Evolutionary conservation across 2,888 invertebrate species (phyloP).

Genomic region (Rhogogaster chlorosoma): DNA sequence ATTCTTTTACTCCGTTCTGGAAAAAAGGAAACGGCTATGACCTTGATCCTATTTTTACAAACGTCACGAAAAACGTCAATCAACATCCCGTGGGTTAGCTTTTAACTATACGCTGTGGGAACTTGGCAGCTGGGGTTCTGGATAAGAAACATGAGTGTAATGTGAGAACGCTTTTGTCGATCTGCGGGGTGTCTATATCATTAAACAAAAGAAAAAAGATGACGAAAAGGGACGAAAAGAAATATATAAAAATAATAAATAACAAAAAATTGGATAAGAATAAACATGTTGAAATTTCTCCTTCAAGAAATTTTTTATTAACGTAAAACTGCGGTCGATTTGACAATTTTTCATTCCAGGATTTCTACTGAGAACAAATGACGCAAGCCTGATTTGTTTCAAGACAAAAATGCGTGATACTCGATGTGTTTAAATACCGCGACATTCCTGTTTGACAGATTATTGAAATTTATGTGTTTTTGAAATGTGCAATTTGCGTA

Average conservation of each 20-base stretch:
- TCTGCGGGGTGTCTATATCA: background rate
- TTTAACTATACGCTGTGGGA: slow-evolving; percentile 12
- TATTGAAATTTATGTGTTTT: background rate
- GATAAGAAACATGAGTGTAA: slow-evolving; percentile 9
- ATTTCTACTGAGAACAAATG: background rate
- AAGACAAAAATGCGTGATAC: background rate
- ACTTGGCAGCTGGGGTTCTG: background rate
- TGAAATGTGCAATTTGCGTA: background rate
- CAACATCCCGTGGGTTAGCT: slow-evolving; percentile 14
- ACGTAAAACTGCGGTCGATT: background rate
- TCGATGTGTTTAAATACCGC: background rate
- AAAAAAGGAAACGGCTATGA: background rate
- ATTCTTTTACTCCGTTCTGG: background rate
- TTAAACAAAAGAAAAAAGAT: background rate
- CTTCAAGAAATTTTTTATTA: background rate
- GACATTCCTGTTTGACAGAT: background rate
- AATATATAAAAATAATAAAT: background rate
- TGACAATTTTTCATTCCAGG: background rate
- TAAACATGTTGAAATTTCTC: background rate
- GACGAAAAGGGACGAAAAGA: background rate
- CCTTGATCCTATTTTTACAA: background rate
- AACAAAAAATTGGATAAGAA: no score
- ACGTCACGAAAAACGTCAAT: slow-evolving; percentile 4
- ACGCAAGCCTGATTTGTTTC: background rate
- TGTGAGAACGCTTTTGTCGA: slow-evolving; percentile 24